These are phyloP conservation scores for Rhagoletis pomonella DNA, from an alignment of 1,140 invertebrate genomes.

Conservation along the genomic window DNA sequence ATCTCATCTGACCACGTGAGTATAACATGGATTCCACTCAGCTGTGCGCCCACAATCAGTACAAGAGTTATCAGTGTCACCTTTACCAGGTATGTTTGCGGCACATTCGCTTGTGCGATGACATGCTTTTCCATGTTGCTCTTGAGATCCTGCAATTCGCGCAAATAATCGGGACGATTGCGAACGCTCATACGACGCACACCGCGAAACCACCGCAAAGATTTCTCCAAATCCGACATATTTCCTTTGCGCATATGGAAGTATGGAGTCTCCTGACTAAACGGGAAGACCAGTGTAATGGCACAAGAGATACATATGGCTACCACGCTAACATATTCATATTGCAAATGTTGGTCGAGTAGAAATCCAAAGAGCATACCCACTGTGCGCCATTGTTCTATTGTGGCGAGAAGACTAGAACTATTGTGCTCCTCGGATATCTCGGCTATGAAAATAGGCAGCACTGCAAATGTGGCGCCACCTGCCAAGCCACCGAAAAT, in stretches of 20 bases:
- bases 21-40: conserved; percentile 66
- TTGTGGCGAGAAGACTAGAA: conserved; percentile 64
- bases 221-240: conserved; percentile 75
- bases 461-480: conserved; percentile 74
- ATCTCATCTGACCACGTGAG: conserved; percentile 60
- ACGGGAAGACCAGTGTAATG: conserved; percentile 77
- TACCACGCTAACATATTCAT: conserved; percentile 62
- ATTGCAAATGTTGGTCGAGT: conserved; percentile 61
- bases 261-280: conserved; percentile 79
- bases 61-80: conserved; percentile 63
- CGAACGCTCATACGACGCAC: conserved; percentile 67
- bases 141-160: conserved; percentile 65
- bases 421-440: conserved; percentile 71
- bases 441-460: conserved; percentile 77
- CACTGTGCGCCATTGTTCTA: conserved; percentile 66
- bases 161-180: conserved; percentile 64
- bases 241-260: conserved; percentile 77
- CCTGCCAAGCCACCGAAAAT: conserved; percentile 74
- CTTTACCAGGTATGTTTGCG: conserved; percentile 62
- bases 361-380: conserved; percentile 66
- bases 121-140: conserved; percentile 57
- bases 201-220: conserved; percentile 75
- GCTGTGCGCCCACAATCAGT: conserved; percentile 64
- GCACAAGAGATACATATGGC: conserved; percentile 76
- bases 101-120: neutral